Evolutionary conservation across 2,888 invertebrate genomes (phyloP), one percentile per base, ranked within the genome.

Genomic region (Chymomyza amoena): DNA sequence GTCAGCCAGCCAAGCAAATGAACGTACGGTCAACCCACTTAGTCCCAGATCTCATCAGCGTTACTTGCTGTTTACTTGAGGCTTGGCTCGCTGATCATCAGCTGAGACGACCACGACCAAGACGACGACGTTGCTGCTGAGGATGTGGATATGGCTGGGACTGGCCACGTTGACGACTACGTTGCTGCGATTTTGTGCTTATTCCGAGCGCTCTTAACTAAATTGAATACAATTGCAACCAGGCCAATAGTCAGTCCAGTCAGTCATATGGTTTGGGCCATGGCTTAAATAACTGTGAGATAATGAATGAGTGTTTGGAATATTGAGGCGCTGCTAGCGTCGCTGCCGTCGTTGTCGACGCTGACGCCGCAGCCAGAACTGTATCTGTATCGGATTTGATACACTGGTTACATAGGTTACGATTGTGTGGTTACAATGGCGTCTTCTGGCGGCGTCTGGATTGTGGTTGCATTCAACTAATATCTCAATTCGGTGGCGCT

Each of bases 301-400:
- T 86, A 86, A 86, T 86, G 84, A 86, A 86, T 84, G 88, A 86
- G 85, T 86, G 88, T 86, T 86, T 84, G 75, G 80, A 70, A 85
- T 88, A 88, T 85, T 81, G 88, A 73, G 65, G 25, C 62, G 20
- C 20, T 25, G 61, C 20, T 25, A 51, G 67, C 57, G 65, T 54
- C 70, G 54, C 57, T 61, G 60, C 62, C 25, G 57, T 5, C 20
- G 54, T 54, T 61, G 60, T 64, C 25, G 57, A 2, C 20, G 20
- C 57, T 59, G 59, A 63, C 72, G 39, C 15, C 57, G 39, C 64
- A 25, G 57, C 56, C 54, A 54, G 7, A 25, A 64, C 59, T 59
- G 59, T 51, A 61, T n/a, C 45, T 54, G 54, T 56, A 15, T 56
- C 56, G 16, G 18, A 10, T 13, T 52, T 9, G 56, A 56, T 25